Evolutionary conservation across 2,797 vertebrate species (phyloP), one percentile per base, ranked within the genome.

Genomic region (Diplodus puntazzo): DNA sequence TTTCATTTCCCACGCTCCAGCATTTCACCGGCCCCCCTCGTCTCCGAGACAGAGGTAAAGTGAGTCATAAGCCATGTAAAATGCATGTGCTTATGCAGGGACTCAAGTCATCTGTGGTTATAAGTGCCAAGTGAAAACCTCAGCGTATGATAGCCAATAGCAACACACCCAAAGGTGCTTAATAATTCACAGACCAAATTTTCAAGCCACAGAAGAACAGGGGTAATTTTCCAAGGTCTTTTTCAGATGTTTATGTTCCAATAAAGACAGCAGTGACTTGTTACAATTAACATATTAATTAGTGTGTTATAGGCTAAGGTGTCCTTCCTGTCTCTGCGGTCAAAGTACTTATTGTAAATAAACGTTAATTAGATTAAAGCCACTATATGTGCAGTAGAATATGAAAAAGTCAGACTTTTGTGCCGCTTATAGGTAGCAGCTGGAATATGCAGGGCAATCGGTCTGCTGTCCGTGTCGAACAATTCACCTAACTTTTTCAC

Each of bases 101-200:
- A 80, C 74, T 81, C 53, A 73, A 77, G 53, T 85, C 59, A 79
- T 70, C 73, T 73, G 63, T 58, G 70, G 54, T 58, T 63, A 69
- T 65, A 72, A 77, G 67, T 65, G 48, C 77, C n/a, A 42, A 69
- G 63, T 55, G 54, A 84, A 88, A 72, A 27, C 69, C 80, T 77
- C 79, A 77, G 18, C 64, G 79, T 54, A 77, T 66, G 77, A 72
- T 60, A 77, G 72, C 74, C 76, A 80, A 79, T 70, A 75, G 77
- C 69, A 76, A 71, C 62, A 69, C 77, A 55, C 58, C 60, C 69
- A 84, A 50, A 58, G 49, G 52, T 84, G 30, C 82, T 87, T 71
- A 90, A 90, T 90, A 75, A 89, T 88, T 90, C 72, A 92, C 25
- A 69, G 43, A 53, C 65, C 78, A 87, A 75, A 82, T 85, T 87